Evolutionary conservation across 2,113 vertebrate genomes (phyloP), one percentile per base, ranked within the genome.

Genomic region (Australoheros scitulus): DNA sequence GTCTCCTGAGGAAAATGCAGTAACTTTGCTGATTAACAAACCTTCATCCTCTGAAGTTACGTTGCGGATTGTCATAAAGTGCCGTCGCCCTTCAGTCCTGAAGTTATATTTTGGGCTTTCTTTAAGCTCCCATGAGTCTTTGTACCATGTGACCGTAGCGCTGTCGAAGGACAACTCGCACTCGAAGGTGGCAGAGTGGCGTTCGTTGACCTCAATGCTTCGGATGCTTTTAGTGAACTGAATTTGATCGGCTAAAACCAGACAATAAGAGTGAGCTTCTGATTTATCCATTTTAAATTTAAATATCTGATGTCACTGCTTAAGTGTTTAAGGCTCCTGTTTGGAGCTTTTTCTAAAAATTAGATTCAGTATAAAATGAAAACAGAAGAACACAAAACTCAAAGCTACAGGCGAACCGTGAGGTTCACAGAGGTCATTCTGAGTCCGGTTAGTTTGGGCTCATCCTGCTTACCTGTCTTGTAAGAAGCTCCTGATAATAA

Each of bases 11-110:
- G 24, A 26, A 70, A 77, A 57, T 20, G n/a, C 17, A 38, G 29
- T 47, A 24, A 34, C 11, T 29, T 38, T 22, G 34, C 75, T 34
- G 14, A 77, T 96, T 94, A 64, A 91, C 90, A 94, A 95, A 99
- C 98, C 98, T 98, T 98, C 97, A 5, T 98, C 98, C 72, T 98
- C 96, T 70, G 97, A 95, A 15, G 97, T 97, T 64, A 99, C 97
- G 7, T 97, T 97, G 94, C 96, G 95, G 92, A 98, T 99, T 63
- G 97, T 98, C 97, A 99, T 99, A 83, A 98, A 98, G 92, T 98
- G 97, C 20, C 96, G 97, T n/a, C 96, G 97, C 10, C 97, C 97
- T 57, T 97, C 97, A 6, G 95, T 98, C 92, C 96, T 96, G 81
- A 98, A 98, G 91, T 96, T 97, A 95, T 98, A 99, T 85, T 99